phyloP scores from a whole-genome alignment of 2,888 invertebrate genomes.

The Ariolimax columbianus region DNA sequence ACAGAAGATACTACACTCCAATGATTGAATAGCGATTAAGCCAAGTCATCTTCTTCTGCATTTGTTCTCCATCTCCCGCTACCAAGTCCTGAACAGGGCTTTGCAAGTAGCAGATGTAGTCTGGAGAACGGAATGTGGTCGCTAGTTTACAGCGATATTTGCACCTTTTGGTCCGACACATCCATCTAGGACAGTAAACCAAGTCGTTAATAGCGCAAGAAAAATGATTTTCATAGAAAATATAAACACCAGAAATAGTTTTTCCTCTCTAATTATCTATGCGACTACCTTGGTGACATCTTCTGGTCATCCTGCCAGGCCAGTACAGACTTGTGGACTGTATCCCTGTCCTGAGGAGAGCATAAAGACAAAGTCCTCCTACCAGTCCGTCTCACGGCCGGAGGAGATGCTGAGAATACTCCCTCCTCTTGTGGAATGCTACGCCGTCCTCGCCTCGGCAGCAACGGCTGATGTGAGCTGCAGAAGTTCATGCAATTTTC shows the following conservation, averaged over 20 bases:
- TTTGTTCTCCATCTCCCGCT: too few species aligned
- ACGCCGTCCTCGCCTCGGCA: constrained; percentile 57
- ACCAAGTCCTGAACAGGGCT: too few species aligned
- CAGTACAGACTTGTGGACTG: constrained; percentile 62
- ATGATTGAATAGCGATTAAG: too few species aligned
- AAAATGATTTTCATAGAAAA: background rate
- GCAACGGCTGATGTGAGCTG: constrained; percentile 58
- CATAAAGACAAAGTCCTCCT: constrained; percentile 61
- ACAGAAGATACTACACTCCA: too few species aligned
- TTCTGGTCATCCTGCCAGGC: constrained; percentile 68
- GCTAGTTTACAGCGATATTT: too few species aligned
- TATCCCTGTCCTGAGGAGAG: constrained; percentile 61
- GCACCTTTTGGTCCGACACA: too few species aligned
- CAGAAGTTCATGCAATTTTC: background rate
- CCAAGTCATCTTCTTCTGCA: too few species aligned
- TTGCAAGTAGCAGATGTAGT: too few species aligned
- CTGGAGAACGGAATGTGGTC: too few species aligned
- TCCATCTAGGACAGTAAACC: too few species aligned
- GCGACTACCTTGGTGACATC: constrained; percentile 25
- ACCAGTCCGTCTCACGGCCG: background rate
- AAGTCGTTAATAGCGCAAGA: too few species aligned
- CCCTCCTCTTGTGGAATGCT: constrained; percentile 40
- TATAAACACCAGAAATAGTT: background rate
- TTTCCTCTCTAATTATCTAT: background rate
- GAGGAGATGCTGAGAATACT: constrained; percentile 9